Conservation (phyloP, 92 coral and sea anemone species). For the Micromussa lordhowensis region DNA sequence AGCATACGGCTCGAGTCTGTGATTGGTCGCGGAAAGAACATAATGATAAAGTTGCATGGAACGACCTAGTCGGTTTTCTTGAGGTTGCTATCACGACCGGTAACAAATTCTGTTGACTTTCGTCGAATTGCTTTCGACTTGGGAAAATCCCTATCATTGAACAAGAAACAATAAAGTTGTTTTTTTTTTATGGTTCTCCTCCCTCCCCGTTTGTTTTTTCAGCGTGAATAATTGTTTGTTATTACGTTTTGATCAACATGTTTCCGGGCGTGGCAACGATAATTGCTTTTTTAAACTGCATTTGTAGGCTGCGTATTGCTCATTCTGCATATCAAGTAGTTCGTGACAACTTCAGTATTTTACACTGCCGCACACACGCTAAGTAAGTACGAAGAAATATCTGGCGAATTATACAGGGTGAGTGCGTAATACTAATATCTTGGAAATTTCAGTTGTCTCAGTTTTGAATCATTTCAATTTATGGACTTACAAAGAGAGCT, state of each 20-base stretch:
- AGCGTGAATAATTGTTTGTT: not conserved
- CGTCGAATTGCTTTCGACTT: not conserved
- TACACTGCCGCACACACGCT: not conserved
- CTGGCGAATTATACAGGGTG: not conserved
- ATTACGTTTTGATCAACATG: not conserved
- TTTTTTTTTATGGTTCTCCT: not conserved
- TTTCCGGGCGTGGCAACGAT: slow-evolving; percentile 16
- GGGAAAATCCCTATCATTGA: not conserved
- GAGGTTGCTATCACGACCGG: not conserved
- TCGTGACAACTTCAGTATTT: slow-evolving; percentile 10
- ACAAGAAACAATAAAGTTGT: not conserved
- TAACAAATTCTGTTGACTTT: slow-evolving; percentile 1
- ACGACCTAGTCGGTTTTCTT: not conserved
- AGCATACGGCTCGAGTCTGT: not conserved
- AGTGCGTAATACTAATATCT: not conserved
- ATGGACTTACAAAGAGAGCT: not conserved
- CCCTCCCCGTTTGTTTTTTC: not conserved
- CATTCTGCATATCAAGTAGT: not conserved
- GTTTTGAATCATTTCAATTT: not conserved
- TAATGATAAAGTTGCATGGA: not conserved
- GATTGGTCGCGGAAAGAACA: not conserved
- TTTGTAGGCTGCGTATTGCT: not conserved
- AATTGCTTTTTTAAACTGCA: slow-evolving; percentile 1
- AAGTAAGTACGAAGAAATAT: slow-evolving; percentile 1
- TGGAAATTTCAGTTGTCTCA: not conserved